Base-by-base conservation (phyloP, 2,113 vertebrate genomes). In the Verasper variegatus region DNA sequence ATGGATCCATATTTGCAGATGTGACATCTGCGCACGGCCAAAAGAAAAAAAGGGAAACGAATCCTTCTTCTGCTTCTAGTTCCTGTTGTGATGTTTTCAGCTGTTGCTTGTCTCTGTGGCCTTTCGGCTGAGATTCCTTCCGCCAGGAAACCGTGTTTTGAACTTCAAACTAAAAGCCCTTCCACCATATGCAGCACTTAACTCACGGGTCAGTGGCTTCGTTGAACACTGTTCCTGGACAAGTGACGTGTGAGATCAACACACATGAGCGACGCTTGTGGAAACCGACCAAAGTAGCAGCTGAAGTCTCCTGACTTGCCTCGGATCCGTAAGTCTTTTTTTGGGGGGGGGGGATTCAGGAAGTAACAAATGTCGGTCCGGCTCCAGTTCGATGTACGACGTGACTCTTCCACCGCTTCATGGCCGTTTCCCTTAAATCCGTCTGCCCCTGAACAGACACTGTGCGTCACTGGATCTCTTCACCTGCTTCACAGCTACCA, bases 151-250 rank as follows among this genome's bases (percentile, higher is more conserved):
- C 11, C 40, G 11, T 21, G 9, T 21, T n/a, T 9, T 54, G 2
- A 49, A 49, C 45, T 49, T 49, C 52, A 21, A 35, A 52, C 45
- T 71, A 45, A 73, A 79, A 71, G 70, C 68, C 12, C 11, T 62
- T 47, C 6, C 18, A 63, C 15, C 31, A 67, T 70, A 63, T 57
- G 24, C 56, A 63, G 31, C 54, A 71, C 49, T 74, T 69, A 72
- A 67, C 37, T 54, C 45, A 79, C 69, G 23, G 55, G 68, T 68
- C 35, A 76, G 82, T 81, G 71, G 65, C 71, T 62, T 85, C 24
- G 42, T 24, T 55, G 56, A 74, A 78, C 54, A 56, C 24, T 51
- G 65, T 57, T 55, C 31, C 71, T 74, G 75, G 40, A 78, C 68
- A 68, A 60, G 1, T 49, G 23, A 24, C 73, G 42, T 23, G 59